Evolutionary conservation across 2,888 invertebrate genomes (phyloP).

Genomic region (Rhyacophila evoluta): DNA sequence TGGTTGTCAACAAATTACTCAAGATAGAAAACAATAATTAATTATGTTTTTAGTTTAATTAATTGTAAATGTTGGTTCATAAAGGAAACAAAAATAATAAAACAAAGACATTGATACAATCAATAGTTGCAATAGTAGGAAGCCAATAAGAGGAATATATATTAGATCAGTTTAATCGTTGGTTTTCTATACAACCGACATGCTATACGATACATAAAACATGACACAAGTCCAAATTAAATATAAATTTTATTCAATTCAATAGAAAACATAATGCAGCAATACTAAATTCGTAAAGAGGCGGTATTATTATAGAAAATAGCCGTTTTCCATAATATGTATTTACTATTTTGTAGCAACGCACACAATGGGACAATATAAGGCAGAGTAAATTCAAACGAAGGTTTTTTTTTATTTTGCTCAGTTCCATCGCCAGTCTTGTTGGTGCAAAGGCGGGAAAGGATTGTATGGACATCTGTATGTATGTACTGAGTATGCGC

Average conservation of each 20-base stretch:
- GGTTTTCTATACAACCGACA: not conserved
- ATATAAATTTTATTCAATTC: constrained; percentile 12
- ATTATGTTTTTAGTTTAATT: too few relatives aligned
- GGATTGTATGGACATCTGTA: constrained; percentile 10
- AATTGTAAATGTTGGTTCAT: too few relatives aligned
- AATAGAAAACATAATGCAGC: not conserved
- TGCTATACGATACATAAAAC: not conserved
- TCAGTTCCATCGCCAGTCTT: not conserved
- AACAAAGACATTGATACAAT: too few relatives aligned
- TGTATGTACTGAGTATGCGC: not conserved
- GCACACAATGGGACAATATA: constrained; percentile 18
- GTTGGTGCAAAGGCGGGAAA: constrained; percentile 22
- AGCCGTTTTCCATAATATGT: not conserved
- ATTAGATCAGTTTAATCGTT: not conserved
- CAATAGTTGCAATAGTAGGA: not conserved
- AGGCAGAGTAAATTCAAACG: constrained; percentile 6
- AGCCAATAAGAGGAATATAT: not conserved
- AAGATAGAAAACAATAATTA: too few relatives aligned
- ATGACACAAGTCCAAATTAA: not conserved
- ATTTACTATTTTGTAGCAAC: not conserved
- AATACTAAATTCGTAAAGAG: not conserved
- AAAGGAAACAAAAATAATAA: too few relatives aligned
- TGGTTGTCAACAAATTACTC: too few relatives aligned
- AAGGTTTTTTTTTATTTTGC: not conserved
- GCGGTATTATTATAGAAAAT: constrained; percentile 10